phyloP scores from a whole-genome alignment of 2,888 invertebrate genomes.

The Sinhomidia bicolor region DNA sequence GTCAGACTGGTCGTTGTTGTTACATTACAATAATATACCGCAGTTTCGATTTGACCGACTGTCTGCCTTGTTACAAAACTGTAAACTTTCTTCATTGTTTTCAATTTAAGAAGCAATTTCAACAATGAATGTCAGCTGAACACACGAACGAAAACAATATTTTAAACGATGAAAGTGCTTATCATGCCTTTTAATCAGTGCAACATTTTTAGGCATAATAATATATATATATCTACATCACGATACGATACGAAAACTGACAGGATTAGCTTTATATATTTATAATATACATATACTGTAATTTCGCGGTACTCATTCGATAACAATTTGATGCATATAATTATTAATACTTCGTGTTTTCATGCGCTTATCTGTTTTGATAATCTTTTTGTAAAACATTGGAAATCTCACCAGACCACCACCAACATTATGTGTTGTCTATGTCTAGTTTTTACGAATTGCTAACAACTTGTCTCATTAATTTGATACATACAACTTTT shows the following conservation, averaged over 20 bases:
- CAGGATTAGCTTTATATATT: not conserved
- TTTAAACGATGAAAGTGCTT: slow-evolving; percentile 21
- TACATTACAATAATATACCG: no score
- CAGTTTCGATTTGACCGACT: not conserved
- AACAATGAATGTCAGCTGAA: not conserved
- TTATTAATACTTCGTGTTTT: not conserved
- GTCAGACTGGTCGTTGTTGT: slow-evolving; percentile 12
- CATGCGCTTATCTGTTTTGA: slow-evolving; percentile 41
- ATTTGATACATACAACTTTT: slow-evolving; percentile 57
- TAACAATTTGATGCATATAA: no score
- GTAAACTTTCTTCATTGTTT: slow-evolving; percentile 24
- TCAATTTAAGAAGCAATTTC: not conserved
- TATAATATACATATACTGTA: not conserved
- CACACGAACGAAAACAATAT: not conserved
- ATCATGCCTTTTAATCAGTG: slow-evolving; percentile 4
- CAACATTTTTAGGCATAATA: not conserved
- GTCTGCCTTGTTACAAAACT: slow-evolving; percentile 19
- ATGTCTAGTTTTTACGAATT: slow-evolving; percentile 24
- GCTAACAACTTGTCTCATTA: slow-evolving; percentile 67
- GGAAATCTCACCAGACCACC: slow-evolving; percentile 48
- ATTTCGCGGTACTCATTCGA: not conserved
- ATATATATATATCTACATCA: not conserved
- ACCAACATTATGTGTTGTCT: not conserved
- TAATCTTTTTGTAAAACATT: slow-evolving; percentile 43
- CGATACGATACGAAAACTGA: not conserved